Evolutionary conservation across 2,113 vertebrate species (phyloP).

Genomic region (Gavia stellata): DNA sequence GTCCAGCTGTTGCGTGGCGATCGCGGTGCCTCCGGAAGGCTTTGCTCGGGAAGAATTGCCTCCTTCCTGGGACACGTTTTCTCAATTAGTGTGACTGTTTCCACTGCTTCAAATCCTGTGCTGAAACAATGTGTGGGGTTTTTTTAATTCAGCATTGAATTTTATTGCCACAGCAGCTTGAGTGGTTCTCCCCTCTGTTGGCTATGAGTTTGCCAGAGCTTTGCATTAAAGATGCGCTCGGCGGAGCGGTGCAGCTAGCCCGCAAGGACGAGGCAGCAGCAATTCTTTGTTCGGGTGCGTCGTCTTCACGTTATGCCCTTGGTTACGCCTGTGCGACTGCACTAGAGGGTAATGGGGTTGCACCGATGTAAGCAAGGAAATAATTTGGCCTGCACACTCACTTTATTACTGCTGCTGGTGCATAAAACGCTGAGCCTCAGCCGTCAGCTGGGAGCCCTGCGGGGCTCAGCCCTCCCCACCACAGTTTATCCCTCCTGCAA

Average conservation of each 20-base stretch:
- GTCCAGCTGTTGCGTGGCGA: not conserved
- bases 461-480: not conserved
- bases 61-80: not conserved
- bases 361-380: not conserved
- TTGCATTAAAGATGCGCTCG: rapidly evolving
- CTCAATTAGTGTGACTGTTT: not conserved
- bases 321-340: not conserved
- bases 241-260: not conserved
- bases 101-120: not conserved
- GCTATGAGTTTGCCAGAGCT: not conserved
- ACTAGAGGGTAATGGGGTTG: not conserved
- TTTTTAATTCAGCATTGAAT: not conserved
- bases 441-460: not conserved
- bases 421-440: not conserved
- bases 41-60: not conserved
- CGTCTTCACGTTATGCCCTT: rapidly evolving
- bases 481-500: not conserved
- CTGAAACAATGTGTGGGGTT: not conserved
- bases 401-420: not conserved
- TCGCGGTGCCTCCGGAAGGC: not conserved
- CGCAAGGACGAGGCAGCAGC: not conserved
- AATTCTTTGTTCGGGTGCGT: rapidly evolving
- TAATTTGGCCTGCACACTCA: not conserved
- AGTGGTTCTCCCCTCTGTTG: not conserved
- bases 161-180: not conserved